Conservation (phyloP, 2,888 invertebrate species). For the Apocheima hispidaria region DNA sequence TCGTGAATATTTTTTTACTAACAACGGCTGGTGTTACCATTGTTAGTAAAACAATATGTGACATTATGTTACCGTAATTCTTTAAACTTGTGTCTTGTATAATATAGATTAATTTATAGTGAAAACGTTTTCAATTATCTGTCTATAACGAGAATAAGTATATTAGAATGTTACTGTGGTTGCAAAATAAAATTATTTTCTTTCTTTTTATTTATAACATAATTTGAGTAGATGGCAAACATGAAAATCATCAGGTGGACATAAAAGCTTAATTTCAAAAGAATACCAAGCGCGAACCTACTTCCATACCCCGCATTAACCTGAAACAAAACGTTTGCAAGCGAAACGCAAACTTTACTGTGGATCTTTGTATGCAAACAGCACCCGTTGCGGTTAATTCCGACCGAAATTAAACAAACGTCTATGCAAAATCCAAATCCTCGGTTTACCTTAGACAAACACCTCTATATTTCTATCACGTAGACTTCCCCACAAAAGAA, state of each 20-base stretch:
- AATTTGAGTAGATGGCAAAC: background rate
- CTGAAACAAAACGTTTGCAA: conserved; percentile 14
- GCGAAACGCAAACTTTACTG: conserved; percentile 17
- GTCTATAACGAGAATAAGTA: no score
- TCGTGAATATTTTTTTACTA: background rate
- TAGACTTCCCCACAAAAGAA: conserved; percentile 67
- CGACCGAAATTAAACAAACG: conserved; percentile 41
- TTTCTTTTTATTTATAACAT: background rate
- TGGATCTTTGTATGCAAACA: conserved; percentile 42
- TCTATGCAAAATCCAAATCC: conserved; percentile 41
- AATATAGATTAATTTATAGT: no score
- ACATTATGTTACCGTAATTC: no score
- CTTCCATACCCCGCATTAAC: conserved; percentile 6
- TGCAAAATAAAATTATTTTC: no score
- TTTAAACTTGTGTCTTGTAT: no score
- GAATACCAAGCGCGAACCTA: background rate
- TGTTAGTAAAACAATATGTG: background rate
- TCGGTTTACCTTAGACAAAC: conserved; percentile 47
- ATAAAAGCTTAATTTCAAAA: conserved; percentile 4
- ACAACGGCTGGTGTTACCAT: conserved; percentile 10
- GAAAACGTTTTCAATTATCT: no score
- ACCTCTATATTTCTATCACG: conserved; percentile 65
- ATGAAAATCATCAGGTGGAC: background rate
- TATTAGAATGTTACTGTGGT: no score
- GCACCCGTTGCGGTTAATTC: conserved; percentile 40